Conservation (phyloP, 2,113 vertebrate genomes). For the Gracilinanus agilis region DNA sequence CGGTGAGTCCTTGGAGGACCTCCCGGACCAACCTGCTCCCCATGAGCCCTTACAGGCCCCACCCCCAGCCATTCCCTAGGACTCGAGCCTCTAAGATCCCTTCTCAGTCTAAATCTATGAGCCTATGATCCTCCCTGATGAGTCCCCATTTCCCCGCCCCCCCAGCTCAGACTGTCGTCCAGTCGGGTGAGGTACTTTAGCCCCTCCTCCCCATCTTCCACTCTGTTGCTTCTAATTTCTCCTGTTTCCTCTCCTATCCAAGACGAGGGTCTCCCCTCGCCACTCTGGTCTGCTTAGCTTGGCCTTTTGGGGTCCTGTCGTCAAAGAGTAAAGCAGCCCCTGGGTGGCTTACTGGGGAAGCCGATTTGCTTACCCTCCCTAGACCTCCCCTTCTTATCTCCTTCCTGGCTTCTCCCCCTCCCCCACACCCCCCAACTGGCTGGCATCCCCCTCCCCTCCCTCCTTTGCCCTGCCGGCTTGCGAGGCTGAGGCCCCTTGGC, state of each 20-base stretch:
- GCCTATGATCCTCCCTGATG: neutral
- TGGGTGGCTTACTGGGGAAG: neutral
- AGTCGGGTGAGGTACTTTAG: neutral
- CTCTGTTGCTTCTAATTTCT: neutral
- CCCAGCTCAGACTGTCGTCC: neutral
- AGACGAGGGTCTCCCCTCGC: neutral
- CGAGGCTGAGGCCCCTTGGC: slow-evolving; percentile 2
- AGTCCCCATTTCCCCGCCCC: neutral
- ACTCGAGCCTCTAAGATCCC: too few species aligned
- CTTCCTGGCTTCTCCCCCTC: neutral
- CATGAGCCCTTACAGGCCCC: neutral
- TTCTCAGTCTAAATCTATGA: neutral
- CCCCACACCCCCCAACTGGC: neutral
- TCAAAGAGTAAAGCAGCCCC: neutral
- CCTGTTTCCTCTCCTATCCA: neutral
- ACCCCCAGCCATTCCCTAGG: neutral
- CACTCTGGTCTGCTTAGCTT: neutral
- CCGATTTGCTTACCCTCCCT: neutral
- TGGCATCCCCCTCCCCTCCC: slow-evolving; percentile 5
- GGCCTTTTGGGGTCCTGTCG: neutral
- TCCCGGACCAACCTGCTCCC: neutral
- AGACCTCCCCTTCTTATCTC: neutral
- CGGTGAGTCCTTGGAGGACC: neutral
- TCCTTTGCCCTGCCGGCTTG: neutral
- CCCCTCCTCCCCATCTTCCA: neutral